These are phyloP conservation scores for Bombus pyrosoma DNA, from an alignment of 1,140 invertebrate species.

Conservation along the genomic window DNA sequence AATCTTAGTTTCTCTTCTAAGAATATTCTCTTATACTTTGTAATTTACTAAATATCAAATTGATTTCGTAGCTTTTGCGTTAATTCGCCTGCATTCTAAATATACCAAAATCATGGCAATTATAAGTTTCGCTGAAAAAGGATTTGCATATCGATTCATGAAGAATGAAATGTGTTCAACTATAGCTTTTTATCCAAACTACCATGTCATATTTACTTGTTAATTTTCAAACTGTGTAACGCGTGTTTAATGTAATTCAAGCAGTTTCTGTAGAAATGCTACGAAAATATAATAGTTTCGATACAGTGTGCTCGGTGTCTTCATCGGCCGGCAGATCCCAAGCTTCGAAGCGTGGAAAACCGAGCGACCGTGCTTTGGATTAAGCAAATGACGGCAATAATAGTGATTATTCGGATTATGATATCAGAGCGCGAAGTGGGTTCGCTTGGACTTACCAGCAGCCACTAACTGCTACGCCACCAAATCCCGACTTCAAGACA, in stretches of 20 bases:
- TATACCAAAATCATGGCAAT: no score
- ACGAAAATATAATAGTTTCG: background rate
- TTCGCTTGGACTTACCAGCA: slow-evolving; percentile 76
- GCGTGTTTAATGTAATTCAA: background rate
- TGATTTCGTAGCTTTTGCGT: no score
- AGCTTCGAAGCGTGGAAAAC: slow-evolving; percentile 36
- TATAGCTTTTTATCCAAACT: no score
- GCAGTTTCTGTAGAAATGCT: background rate
- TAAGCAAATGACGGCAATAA: slow-evolving; percentile 83
- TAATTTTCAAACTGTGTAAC: background rate
- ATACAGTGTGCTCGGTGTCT: slow-evolving; percentile 18
- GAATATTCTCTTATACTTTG: no score
- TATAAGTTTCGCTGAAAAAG: no score
- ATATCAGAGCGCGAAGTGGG: slow-evolving; percentile 82
- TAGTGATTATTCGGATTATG: slow-evolving; percentile 84
- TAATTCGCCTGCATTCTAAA: no score
- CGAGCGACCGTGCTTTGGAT: slow-evolving; percentile 69
- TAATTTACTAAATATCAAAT: no score
- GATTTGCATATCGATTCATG: no score
- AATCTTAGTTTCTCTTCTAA: no score
- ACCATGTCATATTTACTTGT: no score
- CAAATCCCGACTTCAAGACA: slow-evolving; percentile 83
- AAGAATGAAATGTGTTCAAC: no score
- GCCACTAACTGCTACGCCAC: slow-evolving; percentile 79
- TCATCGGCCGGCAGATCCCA: slow-evolving; percentile 40